Evolutionary conservation across 2,888 invertebrate species (phyloP), one percentile per base, ranked within the genome.

Genomic region (Ephialtes manifestator): DNA sequence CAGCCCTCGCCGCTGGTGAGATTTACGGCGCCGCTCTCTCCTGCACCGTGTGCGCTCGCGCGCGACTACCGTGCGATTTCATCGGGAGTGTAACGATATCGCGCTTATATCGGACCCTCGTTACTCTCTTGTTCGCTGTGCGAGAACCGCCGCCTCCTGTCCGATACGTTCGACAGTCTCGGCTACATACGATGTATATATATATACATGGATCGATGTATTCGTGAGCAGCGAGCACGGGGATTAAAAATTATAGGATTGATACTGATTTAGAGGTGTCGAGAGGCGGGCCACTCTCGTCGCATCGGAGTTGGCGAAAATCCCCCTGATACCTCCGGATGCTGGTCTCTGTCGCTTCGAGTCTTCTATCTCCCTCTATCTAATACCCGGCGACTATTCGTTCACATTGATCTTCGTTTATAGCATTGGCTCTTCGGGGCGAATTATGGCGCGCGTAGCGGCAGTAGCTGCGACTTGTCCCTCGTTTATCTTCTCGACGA

Each of bases 201-300:
- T 55, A 28, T 39, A 39, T 43, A 24, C 15, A 15, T 39, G 11
- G 81, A 70, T 48, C 65, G 60, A 31, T 53, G 53, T 68, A 31
- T 58, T n/a, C 46, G 55, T 18, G 43, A 58, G 31, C 82, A 58
- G 31, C 82, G 79, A 86, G 81, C 80, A 80, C 79, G 81, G 39
- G 89, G 89, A 92, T 91, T 90, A 91, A 91, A 92, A 91, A 91
- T 92, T 90, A 91, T 68, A 68, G 91, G 89, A 91, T 90, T 90
- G 91, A 89, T 90, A 86, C 90, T 91, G 91, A 92, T 92, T 91
- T 90, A 90, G 83, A 85, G 85, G 65, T 80, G 72, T 18, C 58
- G 35, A 39, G 55, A 43, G 39, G 77, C 71, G 83, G 48, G 31
- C 58, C 65, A 53, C 51, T 39, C 67, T 67, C 67, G 39, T 83